Conservation (phyloP, 2,797 vertebrate species). For the Arvicola amphibius region DNA sequence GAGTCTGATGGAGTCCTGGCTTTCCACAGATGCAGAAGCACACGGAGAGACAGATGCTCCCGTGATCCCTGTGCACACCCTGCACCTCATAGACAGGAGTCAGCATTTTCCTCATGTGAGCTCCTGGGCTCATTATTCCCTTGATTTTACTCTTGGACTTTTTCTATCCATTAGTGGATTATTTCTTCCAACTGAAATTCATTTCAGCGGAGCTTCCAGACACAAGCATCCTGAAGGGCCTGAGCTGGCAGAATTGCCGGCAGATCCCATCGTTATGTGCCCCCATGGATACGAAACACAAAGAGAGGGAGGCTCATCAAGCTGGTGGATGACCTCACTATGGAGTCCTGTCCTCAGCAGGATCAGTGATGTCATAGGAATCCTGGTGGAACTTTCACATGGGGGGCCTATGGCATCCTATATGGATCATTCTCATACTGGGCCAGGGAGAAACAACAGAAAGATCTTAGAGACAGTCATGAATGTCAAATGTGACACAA, state of each 20-base stretch:
- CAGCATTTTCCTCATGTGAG: too few relatives aligned
- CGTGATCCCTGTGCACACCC: neutral
- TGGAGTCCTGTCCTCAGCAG: neutral
- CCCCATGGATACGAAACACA: accelerated
- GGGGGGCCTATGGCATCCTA: accelerated
- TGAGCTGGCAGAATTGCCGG: too few relatives aligned
- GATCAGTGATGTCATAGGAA: neutral
- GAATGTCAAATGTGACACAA: neutral
- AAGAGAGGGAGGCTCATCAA: neutral
- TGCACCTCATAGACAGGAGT: neutral
- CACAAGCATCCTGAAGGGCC: neutral
- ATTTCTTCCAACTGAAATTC: neutral
- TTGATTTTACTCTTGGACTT: neutral
- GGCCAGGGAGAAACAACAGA: neutral
- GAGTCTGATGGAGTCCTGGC: neutral
- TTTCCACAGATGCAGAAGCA: neutral
- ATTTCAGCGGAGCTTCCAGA: neutral
- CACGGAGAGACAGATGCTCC: neutral
- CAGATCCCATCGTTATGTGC: accelerated
- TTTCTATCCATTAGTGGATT: too few relatives aligned
- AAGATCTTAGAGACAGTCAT: neutral
- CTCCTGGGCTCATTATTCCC: accelerated
- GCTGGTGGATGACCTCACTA: too few relatives aligned
- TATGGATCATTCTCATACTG: neutral
- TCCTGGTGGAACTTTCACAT: too few relatives aligned